Evolutionary conservation across 1,140 invertebrate genomes (phyloP).

Genomic region (Sogatella furcifera): DNA sequence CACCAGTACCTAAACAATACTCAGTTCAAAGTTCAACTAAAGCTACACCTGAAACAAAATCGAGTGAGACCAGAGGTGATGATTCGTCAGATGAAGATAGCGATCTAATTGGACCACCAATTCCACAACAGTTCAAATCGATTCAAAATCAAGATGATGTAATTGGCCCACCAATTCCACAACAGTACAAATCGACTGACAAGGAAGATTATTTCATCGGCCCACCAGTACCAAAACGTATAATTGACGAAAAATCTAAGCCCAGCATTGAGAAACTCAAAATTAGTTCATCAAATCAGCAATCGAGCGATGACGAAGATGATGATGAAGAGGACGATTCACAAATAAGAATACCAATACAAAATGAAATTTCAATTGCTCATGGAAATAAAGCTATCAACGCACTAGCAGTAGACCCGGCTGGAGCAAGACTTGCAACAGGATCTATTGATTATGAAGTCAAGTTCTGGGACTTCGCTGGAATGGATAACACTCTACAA

Average conservation of each 20-base stretch:
- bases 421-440: slow-evolving; percentile 83
- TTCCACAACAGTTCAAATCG: slow-evolving; percentile 7
- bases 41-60: too few species aligned
- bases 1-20: too few species aligned
- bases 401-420: slow-evolving; percentile 80
- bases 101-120: slow-evolving; percentile 15
- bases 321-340: slow-evolving; percentile 36
- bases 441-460: slow-evolving; percentile 93
- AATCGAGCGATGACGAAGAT: slow-evolving; percentile 28
- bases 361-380: slow-evolving; percentile 67
- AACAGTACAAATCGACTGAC: slow-evolving; percentile 5
- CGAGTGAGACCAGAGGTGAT: too few species aligned
- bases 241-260: slow-evolving; percentile 13
- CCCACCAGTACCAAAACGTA: slow-evolving; percentile 16
- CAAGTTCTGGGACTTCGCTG: slow-evolving; percentile 95
- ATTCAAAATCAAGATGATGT: slow-evolving; percentile 35
- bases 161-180: slow-evolving; percentile 47
- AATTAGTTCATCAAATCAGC: slow-evolving; percentile 20
- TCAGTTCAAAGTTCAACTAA: too few species aligned
- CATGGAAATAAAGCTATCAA: slow-evolving; percentile 81
- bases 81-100: neutral
- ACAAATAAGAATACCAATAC: slow-evolving; percentile 59
- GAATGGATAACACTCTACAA: slow-evolving; percentile 85
- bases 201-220: slow-evolving; percentile 20
- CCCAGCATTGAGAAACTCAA: slow-evolving; percentile 12